phyloP scores from a whole-genome alignment of 2,888 invertebrate species.

The Brachycybe producta region DNA sequence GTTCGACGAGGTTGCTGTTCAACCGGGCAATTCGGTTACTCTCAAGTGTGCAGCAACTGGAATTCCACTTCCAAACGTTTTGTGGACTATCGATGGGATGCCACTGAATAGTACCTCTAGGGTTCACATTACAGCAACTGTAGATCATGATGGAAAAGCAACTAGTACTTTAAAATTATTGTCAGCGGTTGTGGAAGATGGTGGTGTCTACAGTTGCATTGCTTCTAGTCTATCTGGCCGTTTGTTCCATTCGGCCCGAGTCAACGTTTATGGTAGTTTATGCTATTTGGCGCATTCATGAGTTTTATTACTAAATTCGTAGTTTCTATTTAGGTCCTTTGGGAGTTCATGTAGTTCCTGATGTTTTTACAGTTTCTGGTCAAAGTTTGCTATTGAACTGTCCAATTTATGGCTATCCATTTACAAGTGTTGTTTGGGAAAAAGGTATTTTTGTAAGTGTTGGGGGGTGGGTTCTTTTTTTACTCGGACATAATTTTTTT shows the following conservation, averaged over 20 bases:
- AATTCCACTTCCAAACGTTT: slow-evolving; percentile 30
- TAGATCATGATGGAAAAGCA: background rate
- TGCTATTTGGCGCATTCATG: background rate
- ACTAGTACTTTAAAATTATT: background rate
- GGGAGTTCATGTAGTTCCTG: background rate
- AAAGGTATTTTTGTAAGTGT: slow-evolving; percentile 4
- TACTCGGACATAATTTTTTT: too few species aligned
- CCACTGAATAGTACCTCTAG: slow-evolving; percentile 31
- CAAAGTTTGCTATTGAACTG: background rate
- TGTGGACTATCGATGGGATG: slow-evolving; percentile 26
- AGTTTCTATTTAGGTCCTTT: too few species aligned
- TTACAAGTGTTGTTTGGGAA: background rate
- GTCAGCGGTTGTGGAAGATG: background rate
- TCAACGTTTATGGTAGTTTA: slow-evolving; percentile 7
- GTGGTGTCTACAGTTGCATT: slow-evolving; percentile 2
- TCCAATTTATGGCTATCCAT: slow-evolving; percentile 6
- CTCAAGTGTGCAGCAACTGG: slow-evolving; percentile 46
- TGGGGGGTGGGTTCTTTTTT: too few species aligned
- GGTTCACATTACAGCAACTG: slow-evolving; percentile 33
- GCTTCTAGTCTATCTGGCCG: background rate
- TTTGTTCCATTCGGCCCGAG: background rate
- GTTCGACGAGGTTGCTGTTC: slow-evolving; percentile 63
- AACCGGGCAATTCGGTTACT: slow-evolving; percentile 60
- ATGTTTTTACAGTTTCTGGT: slow-evolving; percentile 1
- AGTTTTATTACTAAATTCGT: background rate